These are phyloP conservation scores for Staurois parvus DNA, from an alignment of 2,797 vertebrate species.

Conservation along the genomic window DNA sequence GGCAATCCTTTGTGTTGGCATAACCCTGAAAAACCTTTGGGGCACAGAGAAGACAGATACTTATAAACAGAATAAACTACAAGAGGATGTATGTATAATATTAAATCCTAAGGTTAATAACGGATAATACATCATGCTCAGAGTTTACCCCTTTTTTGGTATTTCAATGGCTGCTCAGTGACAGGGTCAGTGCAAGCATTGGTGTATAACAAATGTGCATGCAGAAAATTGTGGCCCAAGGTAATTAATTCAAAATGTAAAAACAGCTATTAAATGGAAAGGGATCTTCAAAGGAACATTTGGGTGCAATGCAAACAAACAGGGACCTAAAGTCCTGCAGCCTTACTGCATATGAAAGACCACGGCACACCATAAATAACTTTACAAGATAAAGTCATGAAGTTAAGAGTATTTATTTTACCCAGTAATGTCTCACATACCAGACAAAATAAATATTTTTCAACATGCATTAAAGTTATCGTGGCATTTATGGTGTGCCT, in stretches of 20 bases:
- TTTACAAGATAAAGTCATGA: constrained; percentile 54
- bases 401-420: constrained; percentile 51
- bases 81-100: constrained; percentile 5
- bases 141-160: not conserved
- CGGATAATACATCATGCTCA: constrained; percentile 23
- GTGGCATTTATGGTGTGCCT: constrained; percentile 30
- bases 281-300: constrained; percentile 53
- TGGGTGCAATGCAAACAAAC: constrained; percentile 54
- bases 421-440: constrained; percentile 41
- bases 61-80: not conserved
- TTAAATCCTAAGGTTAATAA: constrained; percentile 5
- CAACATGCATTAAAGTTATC: constrained; percentile 40
- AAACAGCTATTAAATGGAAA: constrained; percentile 53
- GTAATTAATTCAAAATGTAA: constrained; percentile 57
- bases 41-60: not conserved
- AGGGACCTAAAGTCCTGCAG: constrained; percentile 17
- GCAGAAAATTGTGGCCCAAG: constrained; percentile 18
- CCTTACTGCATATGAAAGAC: constrained; percentile 53
- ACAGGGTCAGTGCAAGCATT: constrained; percentile 39
- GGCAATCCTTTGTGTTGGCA: too few relatives aligned
- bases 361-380: constrained; percentile 53
- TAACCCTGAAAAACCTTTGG: not conserved
- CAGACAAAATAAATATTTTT: constrained; percentile 59
- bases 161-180: constrained; percentile 14
- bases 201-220: constrained; percentile 26